These are phyloP conservation scores for Synanthedon andrenaeformis DNA, from an alignment of 2,888 invertebrate genomes.

Conservation along the genomic window DNA sequence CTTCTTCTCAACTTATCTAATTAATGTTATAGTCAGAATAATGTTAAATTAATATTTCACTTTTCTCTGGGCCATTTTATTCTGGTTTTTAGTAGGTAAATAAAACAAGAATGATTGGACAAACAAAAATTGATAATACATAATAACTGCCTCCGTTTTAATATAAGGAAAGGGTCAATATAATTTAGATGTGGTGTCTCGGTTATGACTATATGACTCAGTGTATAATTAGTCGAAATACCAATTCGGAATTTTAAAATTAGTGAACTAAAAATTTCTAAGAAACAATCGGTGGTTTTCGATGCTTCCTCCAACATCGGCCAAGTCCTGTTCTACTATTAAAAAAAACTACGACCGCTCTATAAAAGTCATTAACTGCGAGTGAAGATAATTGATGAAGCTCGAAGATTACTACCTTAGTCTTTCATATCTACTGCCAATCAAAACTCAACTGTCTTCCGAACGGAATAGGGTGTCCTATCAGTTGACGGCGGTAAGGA, in stretches of 20 bases:
- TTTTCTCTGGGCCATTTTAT: too few species aligned
- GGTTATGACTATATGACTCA: too few species aligned
- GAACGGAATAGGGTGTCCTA: conserved; percentile 12
- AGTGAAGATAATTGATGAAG: conserved; percentile 69
- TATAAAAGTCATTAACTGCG: conserved; percentile 70
- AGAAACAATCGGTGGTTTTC: conserved; percentile 28
- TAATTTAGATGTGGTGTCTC: too few species aligned
- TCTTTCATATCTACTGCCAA: conserved; percentile 13
- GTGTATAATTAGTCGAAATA: too few species aligned
- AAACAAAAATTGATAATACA: too few species aligned
- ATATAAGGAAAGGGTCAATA: too few species aligned
- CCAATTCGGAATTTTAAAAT: conserved; percentile 2
- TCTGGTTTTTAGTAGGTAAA: too few species aligned
- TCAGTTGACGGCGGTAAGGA: conserved; percentile 4
- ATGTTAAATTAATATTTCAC: too few species aligned
- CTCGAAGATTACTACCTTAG: conserved; percentile 57
- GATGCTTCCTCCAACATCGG: conserved; percentile 13
- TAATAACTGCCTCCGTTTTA: too few species aligned
- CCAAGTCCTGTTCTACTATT: conserved; percentile 23
- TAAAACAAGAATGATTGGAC: too few species aligned
- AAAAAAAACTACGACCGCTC: conserved; percentile 44
- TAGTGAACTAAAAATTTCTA: conserved; percentile 21
- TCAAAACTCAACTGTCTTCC: conserved; percentile 14
- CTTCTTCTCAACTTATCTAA: too few species aligned
- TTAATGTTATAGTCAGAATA: too few species aligned